Conservation (phyloP, 2,113 vertebrate species). For the Pollachius pollachius region DNA sequence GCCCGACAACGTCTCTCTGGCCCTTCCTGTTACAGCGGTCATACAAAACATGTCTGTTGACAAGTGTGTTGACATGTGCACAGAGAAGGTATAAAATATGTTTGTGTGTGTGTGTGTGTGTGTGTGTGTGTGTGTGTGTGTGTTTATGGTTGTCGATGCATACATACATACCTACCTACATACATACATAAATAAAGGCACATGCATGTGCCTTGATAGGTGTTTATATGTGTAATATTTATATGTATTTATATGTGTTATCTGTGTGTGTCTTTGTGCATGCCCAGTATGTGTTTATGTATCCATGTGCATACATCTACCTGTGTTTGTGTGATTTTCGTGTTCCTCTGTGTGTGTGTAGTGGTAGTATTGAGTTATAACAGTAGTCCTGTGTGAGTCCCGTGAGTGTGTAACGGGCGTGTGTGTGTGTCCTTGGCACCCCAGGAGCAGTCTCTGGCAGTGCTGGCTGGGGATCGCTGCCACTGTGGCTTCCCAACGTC, state of each 20-base stretch:
- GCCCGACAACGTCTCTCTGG: conserved; percentile 86
- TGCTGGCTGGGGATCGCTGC: conserved; percentile 82
- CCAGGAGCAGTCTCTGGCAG: conserved; percentile 89
- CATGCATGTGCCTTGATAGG: no score
- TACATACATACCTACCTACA: neutral
- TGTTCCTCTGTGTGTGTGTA: no score
- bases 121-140: neutral
- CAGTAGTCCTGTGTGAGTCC: no score
- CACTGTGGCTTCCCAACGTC: conserved; percentile 89
- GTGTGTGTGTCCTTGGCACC: conserved; percentile 5
- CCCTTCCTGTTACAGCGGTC: conserved; percentile 77
- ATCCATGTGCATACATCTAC: neutral
- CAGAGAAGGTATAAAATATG: conserved; percentile 79
- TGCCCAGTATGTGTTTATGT: no score
- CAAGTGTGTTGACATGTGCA: conserved; percentile 95
- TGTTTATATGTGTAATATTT: no score
- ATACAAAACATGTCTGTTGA: conserved; percentile 94
- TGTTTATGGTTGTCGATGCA: neutral
- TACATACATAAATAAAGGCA: no score
- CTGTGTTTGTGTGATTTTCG: neutral
- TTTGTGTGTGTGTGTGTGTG: neutral
- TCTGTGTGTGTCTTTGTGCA: neutral
- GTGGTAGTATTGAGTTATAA: no score
- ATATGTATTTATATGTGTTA: neutral
- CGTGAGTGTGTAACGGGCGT: no score